A percentile compares a stretch with the other conserved stretches of the same genome.
Evolutionary conservation across 2,113 vertebrate species (phyloP).

Genomic region (Sceloporus undulatus): DNA sequence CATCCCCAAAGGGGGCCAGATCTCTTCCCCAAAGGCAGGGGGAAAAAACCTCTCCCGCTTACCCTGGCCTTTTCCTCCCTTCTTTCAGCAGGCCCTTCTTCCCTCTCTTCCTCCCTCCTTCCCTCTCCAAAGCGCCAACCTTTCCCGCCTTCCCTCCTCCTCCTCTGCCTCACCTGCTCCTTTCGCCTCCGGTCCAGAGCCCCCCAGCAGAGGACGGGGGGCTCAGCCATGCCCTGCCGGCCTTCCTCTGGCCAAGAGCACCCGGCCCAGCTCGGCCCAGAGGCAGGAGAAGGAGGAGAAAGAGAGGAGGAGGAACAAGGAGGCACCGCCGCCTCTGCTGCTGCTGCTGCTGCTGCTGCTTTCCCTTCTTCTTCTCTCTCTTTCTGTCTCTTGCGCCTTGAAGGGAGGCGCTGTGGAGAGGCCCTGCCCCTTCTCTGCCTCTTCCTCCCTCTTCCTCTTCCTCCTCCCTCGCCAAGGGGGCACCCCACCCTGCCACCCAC

Average conservation of each 20-base stretch:
- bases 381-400: no score
- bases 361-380: neutral
- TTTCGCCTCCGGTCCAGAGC: neutral
- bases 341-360: neutral
- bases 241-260: neutral
- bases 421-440: slow-evolving; percentile 1
- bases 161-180: neutral
- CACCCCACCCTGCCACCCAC: no score
- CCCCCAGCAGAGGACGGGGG: slow-evolving; percentile 1
- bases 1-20: no score
- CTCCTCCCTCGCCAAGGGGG: neutral
- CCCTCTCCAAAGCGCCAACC: no score
- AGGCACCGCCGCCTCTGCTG: neutral
- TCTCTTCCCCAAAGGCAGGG: no score
- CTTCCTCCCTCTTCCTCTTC: neutral
- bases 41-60: neutral
- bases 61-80: neutral
- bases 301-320: neutral
- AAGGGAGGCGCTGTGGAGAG: no score
- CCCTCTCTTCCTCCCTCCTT: neutral
- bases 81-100: neutral
- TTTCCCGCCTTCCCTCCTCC: neutral
- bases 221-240: slow-evolving; percentile 22
- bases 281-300: neutral
- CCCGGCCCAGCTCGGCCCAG: neutral